Conservation (phyloP, 2,113 vertebrate species). For the Saguinus midas region DNA sequence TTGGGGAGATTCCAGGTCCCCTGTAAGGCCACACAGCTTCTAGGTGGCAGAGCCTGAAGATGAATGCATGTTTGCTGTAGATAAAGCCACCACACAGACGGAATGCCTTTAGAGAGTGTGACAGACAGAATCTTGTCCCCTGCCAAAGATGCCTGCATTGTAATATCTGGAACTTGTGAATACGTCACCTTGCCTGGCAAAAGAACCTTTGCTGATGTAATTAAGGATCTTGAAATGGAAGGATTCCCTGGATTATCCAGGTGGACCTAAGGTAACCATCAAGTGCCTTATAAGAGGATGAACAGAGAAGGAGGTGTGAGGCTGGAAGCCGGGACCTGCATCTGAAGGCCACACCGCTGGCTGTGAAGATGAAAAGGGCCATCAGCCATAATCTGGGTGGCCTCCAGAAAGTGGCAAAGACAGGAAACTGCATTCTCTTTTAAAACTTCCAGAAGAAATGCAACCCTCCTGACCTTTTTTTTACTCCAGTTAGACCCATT, state of each 20-base stretch:
- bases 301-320: not conserved
- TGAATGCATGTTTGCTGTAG: no score
- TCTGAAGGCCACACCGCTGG: not conserved
- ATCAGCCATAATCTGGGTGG: not conserved
- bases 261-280: fast-evolving
- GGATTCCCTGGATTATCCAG: not conserved
- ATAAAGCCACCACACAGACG: not conserved
- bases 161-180: not conserved
- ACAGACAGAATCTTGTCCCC: fast-evolving
- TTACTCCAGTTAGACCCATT: not conserved
- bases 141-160: not conserved
- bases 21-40: not conserved
- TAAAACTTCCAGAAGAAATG: not conserved
- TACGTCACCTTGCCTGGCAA: not conserved
- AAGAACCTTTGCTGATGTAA: not conserved
- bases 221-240: not conserved
- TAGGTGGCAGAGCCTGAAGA: not conserved
- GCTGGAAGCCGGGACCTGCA: not conserved
- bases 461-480: no score
- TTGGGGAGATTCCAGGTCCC: not conserved
- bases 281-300: not conserved
- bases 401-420: not conserved
- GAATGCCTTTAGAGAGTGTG: not conserved
- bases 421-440: not conserved
- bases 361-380: not conserved